Base-by-base conservation (phyloP, 2,113 vertebrate species). In the Rhynchopsitta pachyrhyncha region DNA sequence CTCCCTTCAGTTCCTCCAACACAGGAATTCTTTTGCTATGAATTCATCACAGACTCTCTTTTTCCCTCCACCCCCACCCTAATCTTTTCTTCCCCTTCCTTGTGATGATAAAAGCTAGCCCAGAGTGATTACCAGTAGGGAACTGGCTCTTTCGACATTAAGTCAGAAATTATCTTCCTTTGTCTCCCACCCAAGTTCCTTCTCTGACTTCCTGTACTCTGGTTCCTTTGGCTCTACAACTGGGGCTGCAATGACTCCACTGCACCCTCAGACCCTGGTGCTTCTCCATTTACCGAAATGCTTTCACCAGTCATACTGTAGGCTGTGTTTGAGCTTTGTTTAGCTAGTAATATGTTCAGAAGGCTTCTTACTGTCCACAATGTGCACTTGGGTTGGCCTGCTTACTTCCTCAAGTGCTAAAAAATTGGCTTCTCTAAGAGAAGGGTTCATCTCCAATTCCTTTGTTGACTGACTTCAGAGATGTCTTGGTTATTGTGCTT, bases 181-280 rank as follows among this genome's bases (percentile, higher is more conserved):
- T 80, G 15, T 14, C 41, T 2, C 18, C 13, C 13, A 39, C 7
- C 4, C 7, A 29, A 70, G 59, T 31, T 92, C 19, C 41, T 74
- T 10, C 64, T 88, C 33, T 44, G 35, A 62, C 41, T 33, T 88
- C 49, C 27, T 39, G 35, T 31, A 42, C 50, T 6, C 4, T 5
- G 8, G 42, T 8, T 67, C 33, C n/a, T 87, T 64, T 47, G 52
- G 16, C 44, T 82, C 66, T 70, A 11, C 63, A 82, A 11, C 42
- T 35, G n/a, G 10, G n/a, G 17, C 41, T 84, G 24, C 44, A 47
- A 2, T 16, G 39, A 52, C 17, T n/a, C 81, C 71, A 46, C 10
- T 46, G 35, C 1, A 1, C 0, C 4, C 14, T 89, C 35, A 23
- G 5, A 22, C 18, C 55, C 33, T 33, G 18, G 9, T 71, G 29